Percentiles rank a stretch among this genome's conserved stretches.
Conservation (phyloP, 2,113 vertebrate species). For the Lepisosteus osseus region DNA sequence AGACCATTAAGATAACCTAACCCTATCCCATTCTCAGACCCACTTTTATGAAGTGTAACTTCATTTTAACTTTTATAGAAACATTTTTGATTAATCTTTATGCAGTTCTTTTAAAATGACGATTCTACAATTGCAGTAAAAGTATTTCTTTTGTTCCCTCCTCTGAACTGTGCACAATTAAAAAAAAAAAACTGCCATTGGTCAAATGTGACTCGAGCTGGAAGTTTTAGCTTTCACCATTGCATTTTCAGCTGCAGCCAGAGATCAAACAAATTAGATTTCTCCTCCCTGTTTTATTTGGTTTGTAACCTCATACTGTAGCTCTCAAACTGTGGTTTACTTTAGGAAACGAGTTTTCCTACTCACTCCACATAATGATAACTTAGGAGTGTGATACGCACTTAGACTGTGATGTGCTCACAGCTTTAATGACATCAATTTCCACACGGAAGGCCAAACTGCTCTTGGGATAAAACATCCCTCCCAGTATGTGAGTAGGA, state of each 20-base stretch:
- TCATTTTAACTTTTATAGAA: no score
- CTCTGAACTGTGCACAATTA: no score
- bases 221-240: constrained; percentile 17
- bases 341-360: constrained; percentile 35
- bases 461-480: constrained; percentile 34
- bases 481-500: constrained; percentile 31
- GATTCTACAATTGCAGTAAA: no score
- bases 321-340: constrained; percentile 15
- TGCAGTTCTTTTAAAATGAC: no score
- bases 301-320: constrained; percentile 14
- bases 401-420: constrained; percentile 31
- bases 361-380: constrained; percentile 46
- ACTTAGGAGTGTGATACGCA: constrained; percentile 32
- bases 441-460: constrained; percentile 55
- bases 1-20: no score
- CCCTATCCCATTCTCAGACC: no score
- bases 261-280: constrained; percentile 11
- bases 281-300: constrained; percentile 12
- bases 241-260: neutral
- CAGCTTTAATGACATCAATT: constrained; percentile 53
- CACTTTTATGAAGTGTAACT: no score
- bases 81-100: no score
- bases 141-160: no score
- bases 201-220: neutral
- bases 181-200: neutral